Evolutionary conservation across 2,888 invertebrate species (phyloP).

Genomic region (Acrobasis suavella): DNA sequence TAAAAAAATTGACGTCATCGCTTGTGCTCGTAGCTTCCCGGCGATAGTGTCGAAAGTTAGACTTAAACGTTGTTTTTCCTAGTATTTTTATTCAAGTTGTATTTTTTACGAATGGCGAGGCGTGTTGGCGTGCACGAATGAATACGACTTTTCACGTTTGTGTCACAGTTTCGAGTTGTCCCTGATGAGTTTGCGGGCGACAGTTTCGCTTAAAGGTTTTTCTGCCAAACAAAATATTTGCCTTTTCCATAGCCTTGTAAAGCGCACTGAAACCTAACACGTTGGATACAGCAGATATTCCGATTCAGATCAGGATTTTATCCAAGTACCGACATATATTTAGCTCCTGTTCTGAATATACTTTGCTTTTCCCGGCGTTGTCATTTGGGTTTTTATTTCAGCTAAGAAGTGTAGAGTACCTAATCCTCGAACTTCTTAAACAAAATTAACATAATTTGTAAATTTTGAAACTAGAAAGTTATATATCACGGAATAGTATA

Average conservation of each 20-base stretch:
- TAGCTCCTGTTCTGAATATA: background rate
- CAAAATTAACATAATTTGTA: too few species aligned
- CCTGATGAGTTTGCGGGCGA: conserved; percentile 21
- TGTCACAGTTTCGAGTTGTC: conserved; percentile 18
- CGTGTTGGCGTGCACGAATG: conserved; percentile 20
- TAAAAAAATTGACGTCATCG: too few species aligned
- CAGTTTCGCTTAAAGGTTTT: conserved; percentile 18
- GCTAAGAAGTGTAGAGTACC: too few species aligned
- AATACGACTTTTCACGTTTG: conserved; percentile 8
- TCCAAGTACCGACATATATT: background rate
- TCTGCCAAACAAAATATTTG: conserved; percentile 13
- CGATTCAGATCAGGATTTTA: background rate
- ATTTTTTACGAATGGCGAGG: conserved; percentile 20
- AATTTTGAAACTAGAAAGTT: too few species aligned
- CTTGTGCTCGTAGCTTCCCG: too few species aligned
- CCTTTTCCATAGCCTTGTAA: conserved; percentile 11
- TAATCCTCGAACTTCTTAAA: too few species aligned
- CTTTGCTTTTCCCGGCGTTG: background rate
- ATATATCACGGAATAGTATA: too few species aligned
- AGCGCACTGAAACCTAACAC: background rate
- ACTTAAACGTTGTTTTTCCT: background rate
- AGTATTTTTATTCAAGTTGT: conserved; percentile 1
- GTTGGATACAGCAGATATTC: background rate
- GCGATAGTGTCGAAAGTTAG: too few species aligned
- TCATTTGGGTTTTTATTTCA: background rate